A percentile compares a stretch with the other conserved stretches of the same genome.
These are phyloP conservation scores for Anagrus nilaparvatae DNA, from an alignment of 1,140 invertebrate species.

Conservation along the genomic window DNA sequence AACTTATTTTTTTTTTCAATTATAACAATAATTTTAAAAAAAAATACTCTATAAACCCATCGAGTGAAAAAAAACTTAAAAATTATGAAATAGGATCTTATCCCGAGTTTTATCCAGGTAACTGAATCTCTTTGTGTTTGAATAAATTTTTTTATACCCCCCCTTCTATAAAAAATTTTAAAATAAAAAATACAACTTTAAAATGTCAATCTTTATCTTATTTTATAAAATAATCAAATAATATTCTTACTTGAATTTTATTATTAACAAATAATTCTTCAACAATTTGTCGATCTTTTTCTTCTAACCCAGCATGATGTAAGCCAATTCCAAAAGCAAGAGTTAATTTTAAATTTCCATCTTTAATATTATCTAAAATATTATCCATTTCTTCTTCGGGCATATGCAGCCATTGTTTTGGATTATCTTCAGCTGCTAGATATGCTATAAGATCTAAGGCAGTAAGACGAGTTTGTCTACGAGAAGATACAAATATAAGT, in stretches of 20 bases:
- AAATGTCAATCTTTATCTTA: neutral
- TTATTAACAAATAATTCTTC: conserved; percentile 95
- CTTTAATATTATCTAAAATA: conserved; percentile 67
- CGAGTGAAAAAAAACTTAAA: too few species aligned
- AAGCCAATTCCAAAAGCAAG: conserved; percentile 96
- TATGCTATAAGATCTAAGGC: conserved; percentile 93
- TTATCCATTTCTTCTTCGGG: conserved; percentile 73
- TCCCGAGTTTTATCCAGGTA: too few species aligned
- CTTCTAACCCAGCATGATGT: conserved; percentile 93
- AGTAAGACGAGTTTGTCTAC: conserved; percentile 92
- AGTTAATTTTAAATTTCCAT: conserved; percentile 87
- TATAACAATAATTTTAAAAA: too few species aligned
- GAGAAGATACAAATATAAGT: conserved; percentile 95
- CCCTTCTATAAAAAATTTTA: too few species aligned
- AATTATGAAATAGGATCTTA: too few species aligned
- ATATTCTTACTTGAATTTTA: conserved; percentile 76
- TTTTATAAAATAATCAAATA: conserved; percentile 4
- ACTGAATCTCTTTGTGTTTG: neutral
- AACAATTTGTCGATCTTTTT: conserved; percentile 80
- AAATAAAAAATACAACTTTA: neutral
- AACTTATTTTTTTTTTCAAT: too few species aligned
- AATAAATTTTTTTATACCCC: conserved; percentile 2
- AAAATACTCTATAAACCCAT: too few species aligned
- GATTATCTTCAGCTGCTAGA: conserved; percentile 81
- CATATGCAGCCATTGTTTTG: conserved; percentile 93